A percentile compares a stretch with the other conserved stretches of the same genome.
Conservation (phyloP, 1,140 invertebrate genomes). For the Pseudobourletiella spinata region DNA sequence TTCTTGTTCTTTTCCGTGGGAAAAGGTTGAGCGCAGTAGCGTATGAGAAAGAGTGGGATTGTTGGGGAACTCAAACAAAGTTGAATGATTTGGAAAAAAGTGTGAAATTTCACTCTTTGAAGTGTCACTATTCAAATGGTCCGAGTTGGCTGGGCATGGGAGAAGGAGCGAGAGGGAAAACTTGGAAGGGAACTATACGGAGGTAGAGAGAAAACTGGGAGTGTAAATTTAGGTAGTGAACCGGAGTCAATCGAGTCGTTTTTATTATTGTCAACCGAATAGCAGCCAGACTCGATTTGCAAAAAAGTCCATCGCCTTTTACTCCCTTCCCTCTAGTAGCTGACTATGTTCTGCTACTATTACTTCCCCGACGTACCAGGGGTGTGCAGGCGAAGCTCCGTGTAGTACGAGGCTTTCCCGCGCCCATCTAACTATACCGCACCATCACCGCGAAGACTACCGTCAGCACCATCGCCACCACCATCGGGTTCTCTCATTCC, state of each 20-base stretch:
- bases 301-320: background rate
- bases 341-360: background rate
- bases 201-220: background rate
- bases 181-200: background rate
- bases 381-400: too few species aligned
- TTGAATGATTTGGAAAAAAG: slow-evolving; percentile 12
- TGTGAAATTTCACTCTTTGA: slow-evolving; percentile 12
- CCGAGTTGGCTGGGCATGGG: background rate
- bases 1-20: too few species aligned
- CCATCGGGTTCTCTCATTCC: background rate
- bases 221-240: background rate
- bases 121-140: slow-evolving; percentile 7
- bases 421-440: too few species aligned
- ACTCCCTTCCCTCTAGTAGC: background rate
- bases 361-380: background rate
- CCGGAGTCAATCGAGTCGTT: background rate
- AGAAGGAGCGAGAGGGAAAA: background rate
- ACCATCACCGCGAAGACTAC: too few species aligned
- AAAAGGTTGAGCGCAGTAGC: too few species aligned
- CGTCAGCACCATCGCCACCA: background rate
- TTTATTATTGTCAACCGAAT: slow-evolving; percentile 7
- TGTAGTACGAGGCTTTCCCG: too few species aligned
- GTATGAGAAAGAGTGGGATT: too few species aligned
- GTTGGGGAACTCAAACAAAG: slow-evolving; percentile 9
- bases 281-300: slow-evolving; percentile 4